Conservation (phyloP, 2,113 vertebrate species). For the Calonectris borealis region DNA sequence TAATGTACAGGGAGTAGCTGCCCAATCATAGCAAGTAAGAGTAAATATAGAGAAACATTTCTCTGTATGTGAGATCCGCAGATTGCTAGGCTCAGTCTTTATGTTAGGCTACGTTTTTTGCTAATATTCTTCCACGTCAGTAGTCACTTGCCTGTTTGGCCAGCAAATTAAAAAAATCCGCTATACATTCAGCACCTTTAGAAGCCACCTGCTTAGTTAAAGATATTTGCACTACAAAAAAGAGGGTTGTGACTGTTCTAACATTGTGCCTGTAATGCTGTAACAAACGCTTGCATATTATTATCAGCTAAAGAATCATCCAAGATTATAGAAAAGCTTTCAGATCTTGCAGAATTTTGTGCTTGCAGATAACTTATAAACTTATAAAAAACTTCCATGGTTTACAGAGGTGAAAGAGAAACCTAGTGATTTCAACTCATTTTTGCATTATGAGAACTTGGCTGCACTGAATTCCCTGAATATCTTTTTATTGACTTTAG, state of each 20-base stretch:
- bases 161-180: not conserved
- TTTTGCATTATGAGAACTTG: not conserved
- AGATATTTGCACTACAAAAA: not conserved
- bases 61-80: not conserved
- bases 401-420: not conserved
- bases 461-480: not conserved
- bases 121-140: not conserved
- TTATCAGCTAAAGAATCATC: not conserved
- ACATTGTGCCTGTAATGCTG: not conserved
- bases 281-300: not conserved
- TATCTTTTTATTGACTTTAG: not conserved
- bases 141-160: not conserved
- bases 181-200: not conserved
- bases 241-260: not conserved
- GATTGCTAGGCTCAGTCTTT: not conserved
- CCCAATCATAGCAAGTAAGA: not conserved
- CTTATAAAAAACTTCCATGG: not conserved
- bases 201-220: not conserved
- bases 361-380: not conserved
- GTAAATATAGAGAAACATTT: not conserved
- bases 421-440: not conserved
- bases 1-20: not conserved
- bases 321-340: not conserved
- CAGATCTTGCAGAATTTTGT: not conserved
- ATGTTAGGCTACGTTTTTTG: not conserved